phyloP scores from a whole-genome alignment of 2,797 vertebrate species.

The Strix occidentalis region DNA sequence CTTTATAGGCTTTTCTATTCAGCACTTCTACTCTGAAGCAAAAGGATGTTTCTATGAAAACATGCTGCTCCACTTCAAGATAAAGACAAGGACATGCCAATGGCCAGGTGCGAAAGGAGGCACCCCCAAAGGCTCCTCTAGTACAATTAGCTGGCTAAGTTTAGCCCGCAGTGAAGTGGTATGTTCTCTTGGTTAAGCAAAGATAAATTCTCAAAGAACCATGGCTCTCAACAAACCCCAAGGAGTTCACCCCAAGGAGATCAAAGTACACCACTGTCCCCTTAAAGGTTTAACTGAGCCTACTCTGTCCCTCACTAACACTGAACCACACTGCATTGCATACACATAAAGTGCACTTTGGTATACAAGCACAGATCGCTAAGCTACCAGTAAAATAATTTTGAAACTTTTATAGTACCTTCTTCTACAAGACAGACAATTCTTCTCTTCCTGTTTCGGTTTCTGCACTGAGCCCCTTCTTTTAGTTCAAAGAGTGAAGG shows the following conservation, averaged over 20 bases:
- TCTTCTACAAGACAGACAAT: neutral
- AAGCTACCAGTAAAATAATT: neutral
- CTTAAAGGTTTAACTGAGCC: neutral
- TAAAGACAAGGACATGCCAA: neutral
- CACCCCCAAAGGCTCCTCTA: neutral
- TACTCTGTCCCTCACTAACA: neutral
- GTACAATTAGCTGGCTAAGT: neutral
- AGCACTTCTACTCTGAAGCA: neutral
- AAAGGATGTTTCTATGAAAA: neutral
- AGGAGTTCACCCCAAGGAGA: neutral
- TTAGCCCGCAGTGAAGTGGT: neutral
- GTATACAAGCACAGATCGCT: neutral
- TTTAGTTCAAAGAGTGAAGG: neutral
- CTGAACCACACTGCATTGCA: rapidly evolving
- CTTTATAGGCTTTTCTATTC: neutral
- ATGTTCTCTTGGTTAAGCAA: neutral
- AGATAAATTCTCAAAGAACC: neutral
- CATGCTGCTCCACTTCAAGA: neutral
- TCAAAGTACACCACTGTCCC: neutral
- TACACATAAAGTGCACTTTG: neutral
- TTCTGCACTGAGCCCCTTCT: neutral
- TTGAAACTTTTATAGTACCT: neutral
- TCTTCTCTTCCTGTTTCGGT: neutral
- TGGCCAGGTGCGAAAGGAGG: neutral
- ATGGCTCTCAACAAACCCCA: neutral